Conservation (phyloP, 2,888 invertebrate genomes). For the Drymonia ruficornis region DNA sequence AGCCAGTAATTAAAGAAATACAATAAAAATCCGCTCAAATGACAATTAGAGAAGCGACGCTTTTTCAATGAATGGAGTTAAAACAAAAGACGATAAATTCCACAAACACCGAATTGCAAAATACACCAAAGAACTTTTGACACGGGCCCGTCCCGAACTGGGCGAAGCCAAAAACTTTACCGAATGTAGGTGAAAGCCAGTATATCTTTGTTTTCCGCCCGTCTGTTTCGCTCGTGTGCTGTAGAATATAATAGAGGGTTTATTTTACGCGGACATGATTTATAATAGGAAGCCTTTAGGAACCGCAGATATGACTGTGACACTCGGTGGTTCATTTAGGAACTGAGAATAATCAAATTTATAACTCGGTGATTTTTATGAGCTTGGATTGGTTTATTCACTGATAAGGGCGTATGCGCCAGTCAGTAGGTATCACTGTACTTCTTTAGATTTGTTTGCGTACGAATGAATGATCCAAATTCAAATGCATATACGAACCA, state of each 20-base stretch:
- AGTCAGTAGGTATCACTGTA: no score
- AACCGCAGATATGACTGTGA: no score
- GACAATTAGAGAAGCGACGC: background rate
- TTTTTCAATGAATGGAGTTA: background rate
- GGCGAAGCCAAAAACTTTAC: slow-evolving; percentile 35
- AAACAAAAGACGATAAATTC: slow-evolving; percentile 21
- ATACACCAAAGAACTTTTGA: slow-evolving; percentile 35
- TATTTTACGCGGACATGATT: slow-evolving; percentile 24
- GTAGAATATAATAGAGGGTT: slow-evolving; percentile 26
- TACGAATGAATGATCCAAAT: no score
- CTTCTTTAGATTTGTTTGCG: no score
- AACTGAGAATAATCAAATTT: background rate
- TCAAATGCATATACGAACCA: no score
- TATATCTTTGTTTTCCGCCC: slow-evolving; percentile 35
- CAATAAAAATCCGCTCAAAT: background rate
- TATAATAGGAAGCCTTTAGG: slow-evolving; percentile 26
- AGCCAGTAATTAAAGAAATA: slow-evolving; percentile 2
- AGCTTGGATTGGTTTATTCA: no score
- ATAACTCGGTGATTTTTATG: no score
- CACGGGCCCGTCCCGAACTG: slow-evolving; percentile 30
- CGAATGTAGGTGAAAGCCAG: slow-evolving; percentile 33
- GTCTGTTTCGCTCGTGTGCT: slow-evolving; percentile 13
- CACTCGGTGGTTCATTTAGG: background rate
- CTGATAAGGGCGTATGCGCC: no score
- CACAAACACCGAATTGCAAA: slow-evolving; percentile 34